Evolutionary conservation across 1,140 invertebrate species (phyloP), one percentile per base, ranked within the genome.

Genomic region (Drosophila mauritiana): DNA sequence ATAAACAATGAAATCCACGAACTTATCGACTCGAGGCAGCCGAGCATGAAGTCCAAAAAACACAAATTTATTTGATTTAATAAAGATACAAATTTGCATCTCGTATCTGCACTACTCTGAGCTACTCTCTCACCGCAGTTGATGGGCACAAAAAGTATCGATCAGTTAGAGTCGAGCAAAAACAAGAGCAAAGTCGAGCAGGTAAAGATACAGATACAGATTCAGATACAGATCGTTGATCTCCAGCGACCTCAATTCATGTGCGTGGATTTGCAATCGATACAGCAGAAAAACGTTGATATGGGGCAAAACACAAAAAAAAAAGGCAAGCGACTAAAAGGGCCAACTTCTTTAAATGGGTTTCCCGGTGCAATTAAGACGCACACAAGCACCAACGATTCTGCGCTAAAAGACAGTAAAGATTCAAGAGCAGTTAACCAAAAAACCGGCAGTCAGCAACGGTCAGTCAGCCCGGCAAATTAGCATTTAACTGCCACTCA

Each of bases 401-500:
- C 25, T 51, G 59, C 77, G 73, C 78, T 78, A 45, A 81, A 64
- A 78, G 67, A 34, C 63, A 82, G 65, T 76, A 39, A 64, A 51
- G 46, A 61, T 20, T 40, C 63, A 53, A 67, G 39, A 69, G 37
- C 61, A 15, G 61, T 55, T 46, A 55, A 64, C 22, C 63, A 17
- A 55, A 55, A 55, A 64, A 36, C 58, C 37, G 61, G 36, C 69
- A 63, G 53, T 51, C 48, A 46, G 25, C 63, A 73, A 73, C 34
- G 61, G 54, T 75, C 53, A 52, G 73, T 74, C 80, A 52, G 72
- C 40, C 27, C 22, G 62, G 62, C 37, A 81, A 88, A 82, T 83
- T 79, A 88, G 69, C 79, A 88, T 88, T 83, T 88, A 89, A 80
- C 70, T 88, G 79, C 84, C 72, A 65, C 59, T 73, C 61, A 73